These are phyloP conservation scores for Sipha flava DNA, from an alignment of 1,140 invertebrate species.

Conservation along the genomic window DNA sequence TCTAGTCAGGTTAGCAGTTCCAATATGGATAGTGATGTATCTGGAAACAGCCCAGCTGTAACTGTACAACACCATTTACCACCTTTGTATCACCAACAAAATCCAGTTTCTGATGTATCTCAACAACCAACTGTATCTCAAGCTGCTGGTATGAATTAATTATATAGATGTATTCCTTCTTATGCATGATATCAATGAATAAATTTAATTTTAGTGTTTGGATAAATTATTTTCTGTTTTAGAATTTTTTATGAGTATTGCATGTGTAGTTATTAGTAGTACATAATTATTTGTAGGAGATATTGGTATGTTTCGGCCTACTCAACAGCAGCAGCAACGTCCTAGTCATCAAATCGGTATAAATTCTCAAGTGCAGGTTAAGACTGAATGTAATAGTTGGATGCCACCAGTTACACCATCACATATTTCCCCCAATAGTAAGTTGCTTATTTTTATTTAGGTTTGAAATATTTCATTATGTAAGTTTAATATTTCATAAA, in stretches of 20 bases:
- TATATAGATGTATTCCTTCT: background rate
- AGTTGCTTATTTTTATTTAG: background rate
- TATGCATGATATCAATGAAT: background rate
- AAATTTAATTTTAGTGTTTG: background rate
- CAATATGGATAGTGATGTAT: constrained; percentile 27
- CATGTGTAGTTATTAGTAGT: constrained; percentile 32
- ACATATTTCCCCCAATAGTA: constrained; percentile 28
- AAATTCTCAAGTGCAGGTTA: constrained; percentile 26
- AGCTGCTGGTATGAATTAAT: background rate
- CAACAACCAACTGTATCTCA: constrained; percentile 15
- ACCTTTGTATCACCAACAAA: constrained; percentile 17
- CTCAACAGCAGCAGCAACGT: background rate
- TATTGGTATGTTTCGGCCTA: constrained; percentile 28
- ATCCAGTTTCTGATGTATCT: constrained; percentile 14
- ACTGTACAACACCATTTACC: constrained; percentile 26
- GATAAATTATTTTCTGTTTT: background rate
- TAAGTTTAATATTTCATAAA: background rate
- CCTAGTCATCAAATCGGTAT: constrained; percentile 28
- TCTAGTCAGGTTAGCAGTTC: constrained; percentile 28
- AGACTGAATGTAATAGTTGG: constrained; percentile 28
- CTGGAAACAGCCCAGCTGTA: constrained; percentile 19
- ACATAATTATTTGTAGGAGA: constrained; percentile 26
- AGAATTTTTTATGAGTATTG: background rate
- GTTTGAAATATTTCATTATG: background rate
- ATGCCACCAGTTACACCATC: constrained; percentile 9